Percentiles rank a stretch among this genome's conserved stretches.
phyloP scores from a whole-genome alignment of 2,113 vertebrate species.

The Synodontis membranacea region DNA sequence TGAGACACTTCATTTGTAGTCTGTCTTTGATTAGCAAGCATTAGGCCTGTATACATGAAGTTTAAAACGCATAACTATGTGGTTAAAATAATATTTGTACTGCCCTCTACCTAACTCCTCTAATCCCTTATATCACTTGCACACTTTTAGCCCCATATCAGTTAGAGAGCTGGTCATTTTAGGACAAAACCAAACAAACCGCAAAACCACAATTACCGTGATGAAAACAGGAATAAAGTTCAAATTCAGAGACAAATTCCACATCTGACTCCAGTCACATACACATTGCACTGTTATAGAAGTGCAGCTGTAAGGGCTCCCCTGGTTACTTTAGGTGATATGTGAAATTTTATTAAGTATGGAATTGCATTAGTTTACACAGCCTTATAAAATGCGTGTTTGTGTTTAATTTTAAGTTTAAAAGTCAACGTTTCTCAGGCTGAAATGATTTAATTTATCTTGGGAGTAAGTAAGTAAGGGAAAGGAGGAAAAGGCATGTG shows the following conservation, averaged over 20 bases:
- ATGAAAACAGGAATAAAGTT: constrained; percentile 38
- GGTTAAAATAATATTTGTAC: constrained; percentile 58
- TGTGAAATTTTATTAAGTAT: background rate
- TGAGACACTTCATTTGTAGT: constrained; percentile 30
- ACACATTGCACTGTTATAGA: background rate
- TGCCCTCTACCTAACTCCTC: constrained; percentile 48
- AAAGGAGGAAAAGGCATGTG: background rate
- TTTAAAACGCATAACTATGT: constrained; percentile 51
- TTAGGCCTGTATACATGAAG: constrained; percentile 41
- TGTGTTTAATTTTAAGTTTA: background rate
- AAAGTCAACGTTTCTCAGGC: background rate
- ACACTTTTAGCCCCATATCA: constrained; percentile 41
- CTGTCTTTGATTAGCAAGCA: constrained; percentile 52
- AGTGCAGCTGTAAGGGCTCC: background rate
- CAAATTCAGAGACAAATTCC: constrained; percentile 33
- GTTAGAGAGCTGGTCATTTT: constrained; percentile 42
- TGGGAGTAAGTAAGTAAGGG: background rate
- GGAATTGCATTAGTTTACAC: background rate
- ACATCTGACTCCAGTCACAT: constrained; percentile 19
- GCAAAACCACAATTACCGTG: constrained; percentile 26
- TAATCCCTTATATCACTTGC: constrained; percentile 52
- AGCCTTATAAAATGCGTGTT: background rate
- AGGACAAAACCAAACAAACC: constrained; percentile 47
- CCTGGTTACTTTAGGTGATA: background rate
- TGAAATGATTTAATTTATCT: background rate